Evolutionary conservation across 2,888 invertebrate species (phyloP).

Genomic region (Anaspis maculata): DNA sequence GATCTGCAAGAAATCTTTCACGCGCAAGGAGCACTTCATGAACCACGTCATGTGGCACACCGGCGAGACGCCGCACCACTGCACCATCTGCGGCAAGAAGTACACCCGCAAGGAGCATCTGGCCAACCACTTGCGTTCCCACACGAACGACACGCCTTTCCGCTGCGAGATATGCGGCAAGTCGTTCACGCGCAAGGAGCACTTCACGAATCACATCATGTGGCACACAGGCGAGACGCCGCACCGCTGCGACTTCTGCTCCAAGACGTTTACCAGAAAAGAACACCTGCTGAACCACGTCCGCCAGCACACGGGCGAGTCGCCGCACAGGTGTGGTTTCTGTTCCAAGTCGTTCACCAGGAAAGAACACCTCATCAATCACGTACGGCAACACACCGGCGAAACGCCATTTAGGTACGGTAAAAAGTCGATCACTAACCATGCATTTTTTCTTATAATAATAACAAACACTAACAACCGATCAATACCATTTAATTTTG

Average conservation of each 20-base stretch:
- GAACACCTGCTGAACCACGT: conserved; percentile 72
- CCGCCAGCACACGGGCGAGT: conserved; percentile 72
- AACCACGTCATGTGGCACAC: conserved; percentile 77
- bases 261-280: conserved; percentile 70
- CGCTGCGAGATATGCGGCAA: conserved; percentile 83
- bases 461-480: no score
- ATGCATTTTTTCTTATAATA: no score
- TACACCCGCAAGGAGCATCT: conserved; percentile 84
- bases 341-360: conserved; percentile 82
- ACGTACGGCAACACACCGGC: conserved; percentile 73
- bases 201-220: conserved; percentile 84
- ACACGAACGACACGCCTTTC: conserved; percentile 81
- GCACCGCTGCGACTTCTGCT: conserved; percentile 71
- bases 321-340: conserved; percentile 77
- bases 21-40: conserved; percentile 69
- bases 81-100: conserved; percentile 80
- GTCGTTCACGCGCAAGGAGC: conserved; percentile 81
- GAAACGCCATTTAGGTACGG: conserved; percentile 65
- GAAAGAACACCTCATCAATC: conserved; percentile 79
- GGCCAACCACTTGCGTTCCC: conserved; percentile 80
- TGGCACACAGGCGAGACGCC: conserved; percentile 78
- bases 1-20: conserved; percentile 72
- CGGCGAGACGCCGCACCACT: conserved; percentile 82
- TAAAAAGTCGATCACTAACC: no score
- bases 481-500: no score